These are phyloP conservation scores for Leuciscus idus DNA, from an alignment of 2,113 vertebrate genomes.

Conservation along the genomic window DNA sequence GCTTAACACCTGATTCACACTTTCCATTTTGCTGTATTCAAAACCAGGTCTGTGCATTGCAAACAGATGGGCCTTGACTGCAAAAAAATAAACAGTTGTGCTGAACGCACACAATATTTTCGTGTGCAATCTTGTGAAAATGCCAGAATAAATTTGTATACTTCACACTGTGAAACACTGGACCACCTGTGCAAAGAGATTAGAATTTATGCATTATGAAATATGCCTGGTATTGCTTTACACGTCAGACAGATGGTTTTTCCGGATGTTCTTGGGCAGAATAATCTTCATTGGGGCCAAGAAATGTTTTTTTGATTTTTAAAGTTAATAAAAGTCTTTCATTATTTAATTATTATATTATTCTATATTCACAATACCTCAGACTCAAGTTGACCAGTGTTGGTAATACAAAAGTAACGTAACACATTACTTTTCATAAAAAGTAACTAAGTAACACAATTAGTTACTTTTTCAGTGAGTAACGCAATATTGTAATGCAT, in stretches of 20 bases:
- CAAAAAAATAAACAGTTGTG: neutral
- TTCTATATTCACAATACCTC: neutral
- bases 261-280: neutral
- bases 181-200: slow-evolving; percentile 34
- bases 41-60: neutral
- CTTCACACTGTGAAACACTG: neutral
- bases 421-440: too few species aligned
- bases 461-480: too few species aligned
- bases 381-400: too few species aligned
- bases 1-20: neutral
- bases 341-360: neutral
- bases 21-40: neutral
- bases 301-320: neutral
- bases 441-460: too few species aligned
- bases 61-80: slow-evolving; percentile 28
- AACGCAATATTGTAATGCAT: too few species aligned
- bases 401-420: too few species aligned
- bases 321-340: neutral
- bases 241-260: neutral
- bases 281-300: neutral
- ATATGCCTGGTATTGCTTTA: neutral
- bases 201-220: neutral
- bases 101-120: neutral
- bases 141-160: neutral
- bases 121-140: neutral